Base-by-base conservation (phyloP, 2,113 vertebrate genomes). In the Sorex araneus region DNA sequence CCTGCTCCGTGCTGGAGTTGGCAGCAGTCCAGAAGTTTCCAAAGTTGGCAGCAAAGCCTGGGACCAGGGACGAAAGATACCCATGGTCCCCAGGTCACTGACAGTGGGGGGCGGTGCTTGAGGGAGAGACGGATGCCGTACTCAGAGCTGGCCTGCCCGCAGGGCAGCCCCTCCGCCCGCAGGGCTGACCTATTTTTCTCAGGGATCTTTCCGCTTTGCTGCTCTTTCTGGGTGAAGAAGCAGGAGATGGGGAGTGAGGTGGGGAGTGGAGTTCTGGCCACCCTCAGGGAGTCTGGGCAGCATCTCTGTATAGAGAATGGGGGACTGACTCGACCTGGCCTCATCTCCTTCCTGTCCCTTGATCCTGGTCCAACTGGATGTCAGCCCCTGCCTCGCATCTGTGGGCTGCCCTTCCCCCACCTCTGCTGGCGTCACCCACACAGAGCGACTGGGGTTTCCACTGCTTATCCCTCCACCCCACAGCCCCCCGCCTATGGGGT, bases 131-230 rank as follows among this genome's bases (percentile, higher is more conserved):
- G 6, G 76, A 18, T 66, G 47, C 80, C 25, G 11, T n/a, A 54
- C 1, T 18, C 6, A 25, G 27, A 54, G 71, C n/a, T 40, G 50
- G 32, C 75, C 71, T 32, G 2, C 7, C 86, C 10, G 7, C 2
- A 6, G 12, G 63, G 10, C 4, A 71, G 50, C 36, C 70, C 18
- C 32, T 4, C 77, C 15, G 90, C 94, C 92, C 73, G 71, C 0
- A n/a, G 95, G 80, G 34, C 78, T 98, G 98, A 98, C 98, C 98
- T 98, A 98, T 98, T 98, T 98, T 97, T 84, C 97, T 23, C 32
- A 34, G 76, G 81, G 92, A 87, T 92, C 80, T 95, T 95, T 64
- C 82, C 82, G 90, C 89, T 91, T 94, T 95, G 90, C 84, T 82
- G 30, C 85, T 92, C 43, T 84, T n/a, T 95, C 70, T 89, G 71